Conservation (phyloP, 2,888 invertebrate species). For the Dendrolimus houi region DNA sequence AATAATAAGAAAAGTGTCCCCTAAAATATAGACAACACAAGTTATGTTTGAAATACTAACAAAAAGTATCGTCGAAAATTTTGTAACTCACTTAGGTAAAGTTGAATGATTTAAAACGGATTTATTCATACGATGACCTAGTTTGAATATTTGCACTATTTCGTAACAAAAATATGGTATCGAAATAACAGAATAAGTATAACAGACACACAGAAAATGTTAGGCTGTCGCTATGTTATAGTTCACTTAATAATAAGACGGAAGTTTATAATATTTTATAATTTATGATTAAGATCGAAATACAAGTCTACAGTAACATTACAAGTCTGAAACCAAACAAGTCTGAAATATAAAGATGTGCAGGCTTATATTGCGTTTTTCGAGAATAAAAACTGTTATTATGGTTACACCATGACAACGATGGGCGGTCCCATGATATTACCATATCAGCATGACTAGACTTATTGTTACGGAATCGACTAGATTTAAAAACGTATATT, state of each 20-base stretch:
- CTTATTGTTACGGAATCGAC: neutral
- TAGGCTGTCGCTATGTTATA: neutral
- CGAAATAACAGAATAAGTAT: too few relatives aligned
- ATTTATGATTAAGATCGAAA: too few relatives aligned
- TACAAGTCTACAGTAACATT: too few relatives aligned
- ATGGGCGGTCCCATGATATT: conserved; percentile 22
- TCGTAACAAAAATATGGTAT: conserved; percentile 21
- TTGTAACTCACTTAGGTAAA: neutral
- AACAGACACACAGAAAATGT: too few relatives aligned
- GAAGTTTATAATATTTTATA: too few relatives aligned
- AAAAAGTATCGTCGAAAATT: too few relatives aligned
- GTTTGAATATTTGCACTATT: conserved; percentile 44
- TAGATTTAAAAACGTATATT: too few relatives aligned
- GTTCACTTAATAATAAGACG: too few relatives aligned
- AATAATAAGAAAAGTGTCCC: neutral
- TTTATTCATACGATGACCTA: conserved; percentile 81
- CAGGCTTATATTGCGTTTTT: neutral
- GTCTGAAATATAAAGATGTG: too few relatives aligned
- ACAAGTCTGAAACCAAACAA: too few relatives aligned
- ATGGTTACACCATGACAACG: conserved; percentile 49
- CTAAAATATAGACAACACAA: too few relatives aligned
- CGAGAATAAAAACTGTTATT: conserved; percentile 43
- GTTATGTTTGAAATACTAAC: too few relatives aligned
- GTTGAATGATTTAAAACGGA: conserved; percentile 27
- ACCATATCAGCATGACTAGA: conserved; percentile 33